These are phyloP conservation scores for Gallinago paraguaiae DNA, from an alignment of 2,113 vertebrate species.

Conservation along the genomic window DNA sequence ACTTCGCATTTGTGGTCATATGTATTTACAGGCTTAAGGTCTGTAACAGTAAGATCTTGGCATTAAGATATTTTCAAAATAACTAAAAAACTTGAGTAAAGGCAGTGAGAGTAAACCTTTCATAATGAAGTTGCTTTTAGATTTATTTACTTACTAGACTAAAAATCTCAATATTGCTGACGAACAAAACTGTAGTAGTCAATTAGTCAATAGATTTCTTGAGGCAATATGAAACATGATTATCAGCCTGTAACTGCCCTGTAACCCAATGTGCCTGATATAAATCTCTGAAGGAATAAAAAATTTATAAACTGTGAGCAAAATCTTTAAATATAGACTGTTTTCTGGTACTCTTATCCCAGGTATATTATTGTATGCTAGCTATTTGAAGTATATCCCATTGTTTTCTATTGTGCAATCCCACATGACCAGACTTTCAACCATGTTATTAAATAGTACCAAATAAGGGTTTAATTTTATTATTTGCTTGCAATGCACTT, in stretches of 20 bases:
- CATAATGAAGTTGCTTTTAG: neutral
- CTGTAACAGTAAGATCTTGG: neutral
- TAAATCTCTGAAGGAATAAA: neutral
- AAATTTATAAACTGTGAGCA: neutral
- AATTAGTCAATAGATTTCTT: neutral
- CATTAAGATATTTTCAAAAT: neutral
- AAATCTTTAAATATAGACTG: neutral
- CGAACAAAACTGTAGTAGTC: neutral
- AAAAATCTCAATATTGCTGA: neutral
- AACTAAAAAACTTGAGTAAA: neutral
- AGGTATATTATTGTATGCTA: neutral
- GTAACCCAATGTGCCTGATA: neutral
- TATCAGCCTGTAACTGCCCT: neutral
- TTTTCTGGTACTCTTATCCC: neutral
- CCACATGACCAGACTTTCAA: neutral
- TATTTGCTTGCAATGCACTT: neutral
- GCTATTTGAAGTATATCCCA: neutral
- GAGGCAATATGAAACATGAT: neutral
- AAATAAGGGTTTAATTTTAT: neutral
- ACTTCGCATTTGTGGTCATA: neutral
- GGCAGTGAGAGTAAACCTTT: neutral
- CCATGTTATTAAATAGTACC: neutral
- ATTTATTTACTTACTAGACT: neutral
- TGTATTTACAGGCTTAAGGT: neutral
- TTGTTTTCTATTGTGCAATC: neutral